Conservation (phyloP, 2,888 invertebrate species). For the Ormyrus pomaceus region DNA sequence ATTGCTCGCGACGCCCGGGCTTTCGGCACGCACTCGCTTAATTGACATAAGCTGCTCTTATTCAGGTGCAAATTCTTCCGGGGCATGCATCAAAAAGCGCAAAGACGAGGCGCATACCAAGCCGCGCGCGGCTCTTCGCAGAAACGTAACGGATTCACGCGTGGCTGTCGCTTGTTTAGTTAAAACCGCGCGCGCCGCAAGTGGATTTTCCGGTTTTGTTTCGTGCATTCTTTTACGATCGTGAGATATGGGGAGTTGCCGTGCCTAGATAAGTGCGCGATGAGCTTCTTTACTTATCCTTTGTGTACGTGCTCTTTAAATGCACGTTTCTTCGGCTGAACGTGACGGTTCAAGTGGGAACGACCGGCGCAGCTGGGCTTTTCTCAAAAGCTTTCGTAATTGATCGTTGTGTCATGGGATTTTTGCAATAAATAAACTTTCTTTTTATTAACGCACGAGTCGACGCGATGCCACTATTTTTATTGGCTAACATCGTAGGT, state of each 20-base stretch:
- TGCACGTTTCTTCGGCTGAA: neutral
- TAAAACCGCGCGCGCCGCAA: neutral
- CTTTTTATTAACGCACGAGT: no score
- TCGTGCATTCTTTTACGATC: constrained; percentile 14
- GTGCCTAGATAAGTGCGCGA: constrained; percentile 7
- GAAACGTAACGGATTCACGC: constrained; percentile 36
- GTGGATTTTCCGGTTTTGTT: constrained; percentile 38
- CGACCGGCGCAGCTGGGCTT: neutral
- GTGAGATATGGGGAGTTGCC: constrained; percentile 13
- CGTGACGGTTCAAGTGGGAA: neutral
- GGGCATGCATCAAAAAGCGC: constrained; percentile 1
- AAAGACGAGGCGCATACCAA: neutral
- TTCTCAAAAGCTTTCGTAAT: neutral
- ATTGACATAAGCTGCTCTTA: constrained; percentile 15
- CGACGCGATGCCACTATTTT: no score
- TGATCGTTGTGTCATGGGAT: neutral
- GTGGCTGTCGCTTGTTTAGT: constrained; percentile 1
- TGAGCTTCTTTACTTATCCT: neutral
- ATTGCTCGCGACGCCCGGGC: neutral
- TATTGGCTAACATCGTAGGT: no score
- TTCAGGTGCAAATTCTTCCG: constrained; percentile 15
- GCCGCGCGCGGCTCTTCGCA: constrained; percentile 3
- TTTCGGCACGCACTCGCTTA: neutral
- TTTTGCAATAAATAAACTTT: no score
- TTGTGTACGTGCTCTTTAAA: constrained; percentile 5